Base-by-base conservation (phyloP, 2,113 vertebrate species). In the Chionis minor region DNA sequence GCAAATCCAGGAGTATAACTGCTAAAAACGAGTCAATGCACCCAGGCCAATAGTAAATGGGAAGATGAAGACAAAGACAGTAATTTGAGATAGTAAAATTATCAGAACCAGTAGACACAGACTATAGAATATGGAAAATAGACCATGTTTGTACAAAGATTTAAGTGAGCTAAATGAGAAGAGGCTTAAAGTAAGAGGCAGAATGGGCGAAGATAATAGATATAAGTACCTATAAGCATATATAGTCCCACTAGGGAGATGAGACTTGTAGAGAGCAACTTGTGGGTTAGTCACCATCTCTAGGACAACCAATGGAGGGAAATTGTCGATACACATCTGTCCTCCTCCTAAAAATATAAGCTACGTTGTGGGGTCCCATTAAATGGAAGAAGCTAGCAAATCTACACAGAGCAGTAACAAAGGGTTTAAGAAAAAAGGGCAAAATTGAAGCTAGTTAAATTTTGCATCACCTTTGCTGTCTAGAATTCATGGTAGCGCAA, bases 301-400 rank as follows among this genome's bases (percentile, higher is more conserved):
- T 38, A 86, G 51, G 55, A 88, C 63, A 94, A 88, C 42, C 32
- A 65, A 3, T 2, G 12, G 75, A 70, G 17, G 23, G 38, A 55
- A 86, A 80, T 3, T 2, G 40, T 10, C 3, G 8, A 62, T 24
- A 55, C 0, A 2, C 52, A 86, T 47, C 56, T 77, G 52, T 44
- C 30, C 23, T 71, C n/a, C 42, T 59, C 1, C 2, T 59, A 44
- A 80, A 91, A 88, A 78, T 45, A 32, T 7, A 79, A 74, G 8
- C 33, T 61, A 35, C 0, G 0, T 22, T 75, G 33, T 33, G 11
- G 16, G 17, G 15, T 45, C 42, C 2, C 1, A 7, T 51, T 80
- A 83, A 75, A 90, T 10, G 3, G 38, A 84, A 61, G 32, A 45
- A 69, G 44, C 23, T 15, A 72, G 42, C 20, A 91, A 67, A 82